Conservation (phyloP, 2,888 invertebrate genomes). For the Andrena flavipes region DNA sequence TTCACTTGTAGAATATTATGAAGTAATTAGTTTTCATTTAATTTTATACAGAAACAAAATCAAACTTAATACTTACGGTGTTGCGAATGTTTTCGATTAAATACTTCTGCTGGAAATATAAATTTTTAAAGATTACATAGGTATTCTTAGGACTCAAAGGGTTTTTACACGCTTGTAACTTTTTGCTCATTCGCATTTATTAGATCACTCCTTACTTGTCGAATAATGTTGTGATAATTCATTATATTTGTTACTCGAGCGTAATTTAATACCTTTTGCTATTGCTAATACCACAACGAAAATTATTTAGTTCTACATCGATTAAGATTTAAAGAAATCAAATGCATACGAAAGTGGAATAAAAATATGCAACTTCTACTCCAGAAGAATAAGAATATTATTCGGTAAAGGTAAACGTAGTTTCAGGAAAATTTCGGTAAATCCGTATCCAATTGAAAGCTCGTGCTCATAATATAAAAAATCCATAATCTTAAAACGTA, state of each 20-base stretch:
- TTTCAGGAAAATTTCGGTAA: background rate
- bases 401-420: background rate
- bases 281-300: background rate
- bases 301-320: background rate
- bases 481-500: too few relatives aligned
- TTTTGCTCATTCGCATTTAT: constrained; percentile 12
- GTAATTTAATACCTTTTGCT: background rate
- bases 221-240: constrained; percentile 8
- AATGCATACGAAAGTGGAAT: constrained; percentile 9
- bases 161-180: background rate
- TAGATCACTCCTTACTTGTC: constrained; percentile 1
- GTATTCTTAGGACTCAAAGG: background rate
- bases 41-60: too few relatives aligned
- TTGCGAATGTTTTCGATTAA: background rate
- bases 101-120: background rate
- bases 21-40: too few relatives aligned
- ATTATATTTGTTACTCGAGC: constrained; percentile 1
- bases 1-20: too few relatives aligned
- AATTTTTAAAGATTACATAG: too few relatives aligned
- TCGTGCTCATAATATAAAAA: too few relatives aligned
- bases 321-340: constrained; percentile 1
- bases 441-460: background rate
- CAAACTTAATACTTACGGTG: too few relatives aligned
- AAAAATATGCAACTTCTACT: background rate
- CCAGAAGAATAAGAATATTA: constrained; percentile 2